Evolutionary conservation across 2,888 invertebrate species (phyloP), one percentile per base, ranked within the genome.

Genomic region (Sturmia bella): DNA sequence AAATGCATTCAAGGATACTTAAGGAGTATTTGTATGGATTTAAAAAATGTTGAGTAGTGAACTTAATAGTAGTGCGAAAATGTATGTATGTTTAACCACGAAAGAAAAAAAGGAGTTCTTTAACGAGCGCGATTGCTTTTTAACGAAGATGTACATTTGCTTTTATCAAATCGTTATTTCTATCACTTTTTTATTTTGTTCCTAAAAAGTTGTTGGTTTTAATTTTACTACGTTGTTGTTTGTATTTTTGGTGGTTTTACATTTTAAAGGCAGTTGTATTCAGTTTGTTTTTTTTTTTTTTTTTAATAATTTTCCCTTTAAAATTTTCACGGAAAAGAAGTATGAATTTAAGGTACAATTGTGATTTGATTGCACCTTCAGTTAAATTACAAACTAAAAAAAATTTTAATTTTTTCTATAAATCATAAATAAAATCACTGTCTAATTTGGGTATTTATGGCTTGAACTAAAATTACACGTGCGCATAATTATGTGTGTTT

Each of bases 181-280:
- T 41, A 83, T 79, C 57, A 73, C 64, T 63, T 68, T 50, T 54
- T 74, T 75, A 41, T 56, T 68, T 72, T 80, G 59, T 76, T 75
- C 27, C 56, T 76, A 79, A 75, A 79, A 57, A 69, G 68, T 73
- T 63, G 7, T 32, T 12, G 27, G 13, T 79, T 57, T 70, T 63
- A n/a, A 69, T 50, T 61, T 59, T 12, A 64, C 69, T 83, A 66
- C 54, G 12, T 74, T 43, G 37, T 27, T n/a, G 15, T 43, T 74
- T 68, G 41, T 48, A 7, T 39, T 50, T 57, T 74, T 74, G 70
- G 76, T 82, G 74, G 70, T 82, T 78, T 32, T 78, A 82, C 78
- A 75, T 78, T 32, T 32, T 78, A 54, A 82, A 82, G 82, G 82
- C 82, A 82, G 82, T 82, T 82, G 37, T 78, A 78, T 82, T 77